Percentiles rank a stretch among this genome's conserved stretches.
phyloP scores from a whole-genome alignment of 2,888 invertebrate genomes.

The Calliopum simillimum region DNA sequence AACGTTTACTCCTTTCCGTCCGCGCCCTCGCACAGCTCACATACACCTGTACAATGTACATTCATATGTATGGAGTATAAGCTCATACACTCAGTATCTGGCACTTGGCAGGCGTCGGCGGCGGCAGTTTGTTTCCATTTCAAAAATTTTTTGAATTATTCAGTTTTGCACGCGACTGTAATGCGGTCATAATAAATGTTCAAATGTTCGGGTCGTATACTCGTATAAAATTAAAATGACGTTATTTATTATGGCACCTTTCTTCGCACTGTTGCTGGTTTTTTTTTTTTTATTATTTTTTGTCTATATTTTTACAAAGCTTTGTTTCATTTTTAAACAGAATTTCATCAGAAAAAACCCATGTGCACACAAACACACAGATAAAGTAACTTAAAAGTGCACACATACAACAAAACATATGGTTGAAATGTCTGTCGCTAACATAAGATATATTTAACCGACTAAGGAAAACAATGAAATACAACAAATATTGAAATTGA shows the following conservation, averaged over 20 bases:
- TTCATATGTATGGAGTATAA: not conserved
- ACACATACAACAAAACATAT: too few species aligned
- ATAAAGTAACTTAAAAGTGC: too few species aligned
- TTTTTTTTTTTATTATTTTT: not conserved
- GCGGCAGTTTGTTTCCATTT: slow-evolving; percentile 29
- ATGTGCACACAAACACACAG: too few species aligned
- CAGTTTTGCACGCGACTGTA: slow-evolving; percentile 38
- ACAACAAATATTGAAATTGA: too few species aligned
- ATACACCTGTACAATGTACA: slow-evolving; percentile 3
- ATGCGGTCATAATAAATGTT: slow-evolving; percentile 50
- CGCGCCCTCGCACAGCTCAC: not conserved
- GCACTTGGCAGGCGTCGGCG: slow-evolving; percentile 21
- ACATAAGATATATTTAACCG: too few species aligned
- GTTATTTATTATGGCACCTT: slow-evolving; percentile 55
- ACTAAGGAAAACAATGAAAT: too few species aligned
- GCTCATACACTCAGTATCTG: not conserved
- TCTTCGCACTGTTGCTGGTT: slow-evolving; percentile 33
- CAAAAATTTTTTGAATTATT: slow-evolving; percentile 26
- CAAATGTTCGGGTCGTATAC: slow-evolving; percentile 31
- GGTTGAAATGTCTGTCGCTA: too few species aligned
- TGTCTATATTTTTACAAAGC: too few species aligned
- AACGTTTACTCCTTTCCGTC: not conserved
- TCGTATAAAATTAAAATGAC: slow-evolving; percentile 52
- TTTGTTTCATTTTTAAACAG: not conserved
- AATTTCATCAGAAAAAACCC: too few species aligned